Evolutionary conservation across 2,113 vertebrate species (phyloP), one percentile per base, ranked within the genome.

Genomic region (Rhinoderma darwinii): DNA sequence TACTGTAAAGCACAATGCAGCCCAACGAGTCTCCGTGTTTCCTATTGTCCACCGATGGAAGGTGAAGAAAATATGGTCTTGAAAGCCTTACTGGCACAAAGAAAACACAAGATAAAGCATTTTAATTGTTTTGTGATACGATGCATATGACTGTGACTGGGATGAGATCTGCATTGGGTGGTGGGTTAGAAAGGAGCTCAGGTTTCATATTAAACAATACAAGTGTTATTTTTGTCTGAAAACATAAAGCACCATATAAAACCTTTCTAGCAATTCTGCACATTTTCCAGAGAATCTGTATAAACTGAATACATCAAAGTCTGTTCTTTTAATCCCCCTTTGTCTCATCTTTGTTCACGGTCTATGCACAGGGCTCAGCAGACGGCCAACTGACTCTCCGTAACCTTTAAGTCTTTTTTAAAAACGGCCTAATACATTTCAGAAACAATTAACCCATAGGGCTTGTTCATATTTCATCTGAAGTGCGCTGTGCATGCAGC

Each of bases 381-480:
- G 32, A 37, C 68, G 68, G 68, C 68, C 68, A 7, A 5, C 18
- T 22, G 37, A 72, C 68, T 72, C 68, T 72, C 8, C 37, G 20
- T 41, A 72, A 44, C 73, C 73, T 75, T 74, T 75, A 75, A 75
- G 73, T 75, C 73, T 75, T 75, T 75, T 47, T 47, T 44, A 44
- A 75, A 47, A 75, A 47, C 25, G 22, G 41, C 41, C 41, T 75
- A 47, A 75, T 47, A 75, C 41, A 75, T 75, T 75, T 30, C 41
- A 12, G 39, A 75, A 37, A 47, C 73, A 75, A 75, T 75, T 44
- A 75, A 72, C 68, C 68, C 68, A 41, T 72, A 44, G 25, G 25
- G 18, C 41, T 27, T 44, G n/a, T 47, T 25, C 73, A 72, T 72
- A 72, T 9, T 41, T 72, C 68, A 72, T 18, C 68, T 41, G 37